These are phyloP conservation scores for Tiliacea aurago DNA, from an alignment of 2,888 invertebrate genomes.

Conservation along the genomic window DNA sequence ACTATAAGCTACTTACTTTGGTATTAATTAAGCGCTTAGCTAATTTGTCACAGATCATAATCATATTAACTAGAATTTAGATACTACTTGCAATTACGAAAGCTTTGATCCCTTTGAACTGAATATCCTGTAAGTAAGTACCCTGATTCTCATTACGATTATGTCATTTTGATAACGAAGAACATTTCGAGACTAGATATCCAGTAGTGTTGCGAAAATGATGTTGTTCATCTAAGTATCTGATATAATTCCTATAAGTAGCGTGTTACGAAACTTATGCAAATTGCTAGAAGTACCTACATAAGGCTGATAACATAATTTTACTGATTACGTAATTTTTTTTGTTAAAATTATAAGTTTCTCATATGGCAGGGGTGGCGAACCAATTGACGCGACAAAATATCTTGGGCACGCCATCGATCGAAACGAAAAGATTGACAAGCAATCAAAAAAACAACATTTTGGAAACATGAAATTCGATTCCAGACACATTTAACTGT, in stretches of 20 bases:
- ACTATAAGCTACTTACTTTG: background rate
- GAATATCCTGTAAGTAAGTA: constrained; percentile 33
- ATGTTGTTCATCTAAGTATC: constrained; percentile 32
- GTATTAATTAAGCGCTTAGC: constrained; percentile 1
- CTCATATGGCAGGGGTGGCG: no score
- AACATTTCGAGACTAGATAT: constrained; percentile 43
- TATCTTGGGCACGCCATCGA: no score
- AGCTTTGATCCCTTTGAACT: constrained; percentile 23
- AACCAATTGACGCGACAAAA: no score
- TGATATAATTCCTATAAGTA: constrained; percentile 23
- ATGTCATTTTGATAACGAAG: constrained; percentile 52
- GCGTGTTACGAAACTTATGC: constrained; percentile 23
- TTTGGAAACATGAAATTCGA: no score
- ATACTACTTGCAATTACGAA: constrained; percentile 16
- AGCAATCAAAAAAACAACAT: no score
- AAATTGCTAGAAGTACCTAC: constrained; percentile 17
- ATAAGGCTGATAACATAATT: background rate
- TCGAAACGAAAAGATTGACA: no score
- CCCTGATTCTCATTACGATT: constrained; percentile 49
- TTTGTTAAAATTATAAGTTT: no score
- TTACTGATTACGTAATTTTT: no score
- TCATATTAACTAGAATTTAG: constrained; percentile 18
- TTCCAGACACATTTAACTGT: no score
- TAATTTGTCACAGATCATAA: constrained; percentile 37
- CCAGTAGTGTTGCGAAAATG: constrained; percentile 32